Base-by-base conservation (phyloP, 2,113 vertebrate genomes). In the Plecturocebus donacophilus region DNA sequence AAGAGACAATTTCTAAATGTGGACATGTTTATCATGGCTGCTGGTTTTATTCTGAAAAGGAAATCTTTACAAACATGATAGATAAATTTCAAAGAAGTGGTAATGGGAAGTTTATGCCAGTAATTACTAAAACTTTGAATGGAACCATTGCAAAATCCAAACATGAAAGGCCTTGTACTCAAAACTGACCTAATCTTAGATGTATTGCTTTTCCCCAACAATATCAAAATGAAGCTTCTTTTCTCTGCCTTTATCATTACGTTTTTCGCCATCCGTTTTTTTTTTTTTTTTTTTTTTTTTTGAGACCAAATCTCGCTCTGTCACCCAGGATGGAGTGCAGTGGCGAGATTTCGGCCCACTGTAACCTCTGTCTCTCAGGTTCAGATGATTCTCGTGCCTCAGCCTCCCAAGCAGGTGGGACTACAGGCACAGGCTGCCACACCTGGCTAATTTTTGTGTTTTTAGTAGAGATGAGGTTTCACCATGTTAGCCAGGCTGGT, bases 61-160 rank as follows among this genome's bases (percentile, higher is more conserved):
- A 94, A 58, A 42, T 54, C n/a, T 96, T 23, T 84, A 61, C 58
- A 94, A 93, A 91, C 66, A 73, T 90, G 80, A 85, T 52, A 91
- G 7, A 76, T 56, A 58, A n/a, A 94, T 45, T 77, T 89, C 92
- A 91, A 96, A 92, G 38, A 71, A 89, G 38, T 89, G 40, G 77
- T 71, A 93, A 91, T 93, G 64, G 91, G 52, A 49, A 92, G 30
- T 86, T 86, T 95, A 96, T 49, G 32, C 19, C 77, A 75, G 47
- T 75, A 90, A 83, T 91, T 75, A 95, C 40, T 79, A 90, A 17
- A 84, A 49, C 92, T 87, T 87, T 92, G 82, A 94, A 95, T 96
- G 49, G 54, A 45, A 54, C 17, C 25, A 66, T 8, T 94, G 47
- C 45, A 92, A 91, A 95, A 94, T 68, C 11, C n/a, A 90, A 71